Base-by-base conservation (phyloP, 2,888 invertebrate genomes). In the Oscheius onirici region DNA sequence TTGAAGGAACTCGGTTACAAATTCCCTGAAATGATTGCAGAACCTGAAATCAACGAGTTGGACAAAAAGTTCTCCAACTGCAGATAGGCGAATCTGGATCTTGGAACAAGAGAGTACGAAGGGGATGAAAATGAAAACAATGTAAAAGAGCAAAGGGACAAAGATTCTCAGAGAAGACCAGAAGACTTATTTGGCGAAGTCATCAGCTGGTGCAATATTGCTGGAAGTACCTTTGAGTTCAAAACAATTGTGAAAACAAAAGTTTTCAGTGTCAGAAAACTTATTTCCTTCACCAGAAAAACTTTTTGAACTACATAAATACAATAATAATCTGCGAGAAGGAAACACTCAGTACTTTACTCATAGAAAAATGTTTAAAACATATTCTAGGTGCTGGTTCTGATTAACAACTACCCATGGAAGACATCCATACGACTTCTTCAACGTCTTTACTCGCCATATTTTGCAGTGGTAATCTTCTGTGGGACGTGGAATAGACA, bases 371-470 rank as follows among this genome's bases (percentile, higher is more conserved):
- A 3, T 8, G 8, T 8, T 8, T 34, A 34, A 34, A 34, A 34
- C 34, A 34, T 3, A 34, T 34, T 34, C 34, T 49, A 63, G 65
- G 65, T 24, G 1, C 46, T 63, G 20, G 43, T 63, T n/a, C 3
- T 63, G 5, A 44, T 43, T 17, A 63, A 24, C 26, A 49, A 63
- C 28, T 46, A 63, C 24, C 65, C 65, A n/a, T 63, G 65, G 65
- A 61, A 17, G 17, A 20, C 13, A 10, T 24, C 24, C 2, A 49
- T 63, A 26, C 17, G 46, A 6, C 46, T 63, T 26, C 51, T 63
- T 28, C 65, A 63, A 28, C 46, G 65, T 49, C 46, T 63, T 8
- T 63, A 63, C 28, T n/a, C 24, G 1, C 65, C 65, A 2, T 63
- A 44, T 44, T 63, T 63, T 28, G 44, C 20, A 22, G 24, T 24